Evolutionary conservation across 2,113 vertebrate species (phyloP), one percentile per base, ranked within the genome.

Genomic region (Cyanoramphus novaezelandiae): DNA sequence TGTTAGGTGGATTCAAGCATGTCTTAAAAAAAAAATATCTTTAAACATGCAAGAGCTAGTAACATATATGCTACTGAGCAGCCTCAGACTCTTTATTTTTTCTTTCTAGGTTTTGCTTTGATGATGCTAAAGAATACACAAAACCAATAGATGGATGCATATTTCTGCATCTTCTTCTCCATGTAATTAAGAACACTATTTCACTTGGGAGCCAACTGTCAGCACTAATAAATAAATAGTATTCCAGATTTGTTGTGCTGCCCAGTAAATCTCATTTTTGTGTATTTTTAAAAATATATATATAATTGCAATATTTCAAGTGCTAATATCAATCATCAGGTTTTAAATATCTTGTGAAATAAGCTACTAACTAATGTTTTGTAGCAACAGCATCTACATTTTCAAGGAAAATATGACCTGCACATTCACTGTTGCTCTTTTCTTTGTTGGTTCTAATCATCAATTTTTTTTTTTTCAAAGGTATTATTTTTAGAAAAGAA

Each of bases 401-500:
- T 94, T n/a, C 10, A 90, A 86, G 67, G 65, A 59, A 70, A 79
- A 39, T 55, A 55, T 1, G 4, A 60, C 3, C 31, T 46, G 3
- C 47, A 16, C 10, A 29, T 87, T 7, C 5, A 47, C 18, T 64
- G 17, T 49, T 50, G 6, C 13, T 53, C 50, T 20, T 78, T 23
- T 33, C 72, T 71, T 50, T 67, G 44, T 78, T 35, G 0, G 12
- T 82, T 84, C 28, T 83, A 47, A 33, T 3, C 13, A 28, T 46
- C 17, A 16, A 27, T n/a, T 37, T 47, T 33, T 59, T 33, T 59
- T 90, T 27, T 80, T 35, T 13, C 9, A 29, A 24, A 65, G 5
- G 12, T 78, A 64, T 72, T 92, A 86, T 39, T 90, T 88, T 87
- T 72, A 87, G 53, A 62, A 91, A 75, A 71, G 15, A 84, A 93